A percentile compares a stretch with the other conserved stretches of the same genome.
These are phyloP conservation scores for Characodon lateralis DNA, from an alignment of 2,797 vertebrate genomes.

Conservation along the genomic window DNA sequence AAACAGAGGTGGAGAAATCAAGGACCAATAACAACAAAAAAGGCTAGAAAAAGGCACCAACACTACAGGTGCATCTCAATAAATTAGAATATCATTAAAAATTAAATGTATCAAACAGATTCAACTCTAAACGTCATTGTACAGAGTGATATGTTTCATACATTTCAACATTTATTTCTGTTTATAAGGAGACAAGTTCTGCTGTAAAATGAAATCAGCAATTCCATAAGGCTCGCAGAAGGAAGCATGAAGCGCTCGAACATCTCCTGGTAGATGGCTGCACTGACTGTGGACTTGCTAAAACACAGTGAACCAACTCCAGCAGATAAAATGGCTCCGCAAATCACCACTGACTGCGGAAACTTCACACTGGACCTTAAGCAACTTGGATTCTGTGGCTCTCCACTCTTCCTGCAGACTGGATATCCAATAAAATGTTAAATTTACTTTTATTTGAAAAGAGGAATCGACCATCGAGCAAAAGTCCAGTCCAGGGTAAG, in stretches of 20 bases:
- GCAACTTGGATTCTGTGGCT: background rate
- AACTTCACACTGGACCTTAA: background rate
- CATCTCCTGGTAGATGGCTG: background rate
- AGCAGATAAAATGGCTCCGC: background rate
- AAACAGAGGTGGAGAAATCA: conserved; percentile 56
- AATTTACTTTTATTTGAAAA: background rate
- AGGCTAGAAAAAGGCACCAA: conserved; percentile 50
- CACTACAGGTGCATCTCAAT: background rate
- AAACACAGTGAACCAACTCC: background rate
- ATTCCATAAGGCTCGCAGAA: background rate
- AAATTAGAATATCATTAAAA: background rate
- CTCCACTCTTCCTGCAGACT: background rate
- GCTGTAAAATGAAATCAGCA: background rate
- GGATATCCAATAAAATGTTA: background rate
- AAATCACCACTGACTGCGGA: too few species aligned
- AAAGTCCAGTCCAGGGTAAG: background rate
- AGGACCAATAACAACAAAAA: conserved; percentile 47
- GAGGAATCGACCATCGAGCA: background rate
- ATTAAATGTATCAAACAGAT: background rate
- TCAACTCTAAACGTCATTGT: background rate
- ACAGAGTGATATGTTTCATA: background rate
- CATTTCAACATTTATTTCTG: background rate
- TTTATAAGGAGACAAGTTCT: background rate
- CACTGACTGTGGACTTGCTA: background rate
- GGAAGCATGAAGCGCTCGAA: background rate